Conservation (phyloP, 2,113 vertebrate species). For the Dromiciops gliroides region DNA sequence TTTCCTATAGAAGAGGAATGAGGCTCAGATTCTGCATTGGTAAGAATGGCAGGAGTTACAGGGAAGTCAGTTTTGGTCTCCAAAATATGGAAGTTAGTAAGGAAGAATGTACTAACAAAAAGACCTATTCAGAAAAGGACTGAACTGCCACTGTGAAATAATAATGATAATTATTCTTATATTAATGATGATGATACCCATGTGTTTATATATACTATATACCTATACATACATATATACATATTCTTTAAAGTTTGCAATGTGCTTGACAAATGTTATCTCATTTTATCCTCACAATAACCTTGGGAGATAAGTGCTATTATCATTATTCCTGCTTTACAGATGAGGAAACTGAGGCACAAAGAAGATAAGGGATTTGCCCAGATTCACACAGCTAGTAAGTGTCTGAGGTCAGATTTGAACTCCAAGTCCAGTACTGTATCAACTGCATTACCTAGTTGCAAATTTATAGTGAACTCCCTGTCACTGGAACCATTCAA, state of each 20-base stretch:
- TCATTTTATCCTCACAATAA: neutral
- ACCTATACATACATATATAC: neutral
- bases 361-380: neutral
- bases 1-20: neutral
- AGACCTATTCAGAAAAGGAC: neutral
- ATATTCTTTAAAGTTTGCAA: neutral
- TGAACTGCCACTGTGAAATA: neutral
- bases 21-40: neutral
- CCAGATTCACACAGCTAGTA: neutral
- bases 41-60: neutral
- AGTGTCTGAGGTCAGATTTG: neutral
- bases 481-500: constrained; percentile 1
- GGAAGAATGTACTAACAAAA: no score
- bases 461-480: neutral
- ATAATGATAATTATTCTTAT: neutral
- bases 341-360: neutral
- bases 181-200: neutral
- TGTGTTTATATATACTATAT: neutral
- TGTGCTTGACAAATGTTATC: neutral
- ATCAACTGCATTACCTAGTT: neutral
- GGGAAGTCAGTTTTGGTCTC: neutral
- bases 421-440: neutral
- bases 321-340: neutral
- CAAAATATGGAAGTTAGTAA: neutral
- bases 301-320: neutral